phyloP scores from a whole-genome alignment of 2,888 invertebrate genomes.

The Agrochola litura region DNA sequence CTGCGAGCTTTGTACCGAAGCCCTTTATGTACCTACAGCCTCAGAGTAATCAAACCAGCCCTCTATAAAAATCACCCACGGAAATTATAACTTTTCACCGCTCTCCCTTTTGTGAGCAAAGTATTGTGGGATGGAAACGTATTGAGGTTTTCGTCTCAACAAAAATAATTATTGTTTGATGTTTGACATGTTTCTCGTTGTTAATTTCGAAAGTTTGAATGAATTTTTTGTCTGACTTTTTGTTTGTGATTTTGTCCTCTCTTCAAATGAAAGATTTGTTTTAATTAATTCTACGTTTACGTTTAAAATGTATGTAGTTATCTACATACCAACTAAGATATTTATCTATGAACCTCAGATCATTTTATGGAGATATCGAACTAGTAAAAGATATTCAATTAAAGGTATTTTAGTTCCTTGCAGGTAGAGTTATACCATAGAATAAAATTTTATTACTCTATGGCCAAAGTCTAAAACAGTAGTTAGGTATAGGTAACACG shows the following conservation, averaged over 20 bases:
- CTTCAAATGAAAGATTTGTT: neutral
- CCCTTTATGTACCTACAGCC: constrained; percentile 82
- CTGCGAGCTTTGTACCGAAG: constrained; percentile 85
- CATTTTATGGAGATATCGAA: neutral
- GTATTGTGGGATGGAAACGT: constrained; percentile 59
- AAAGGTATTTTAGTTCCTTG: neutral
- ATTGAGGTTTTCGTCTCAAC: constrained; percentile 51
- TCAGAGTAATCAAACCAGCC: constrained; percentile 86
- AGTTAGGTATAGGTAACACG: neutral
- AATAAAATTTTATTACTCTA: too few species aligned
- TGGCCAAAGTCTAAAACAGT: neutral
- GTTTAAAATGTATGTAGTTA: neutral
- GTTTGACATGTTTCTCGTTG: constrained; percentile 35
- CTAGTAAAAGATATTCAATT: neutral
- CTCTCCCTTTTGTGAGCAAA: constrained; percentile 70
- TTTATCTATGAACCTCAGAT: neutral
- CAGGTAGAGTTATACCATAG: neutral
- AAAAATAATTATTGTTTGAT: constrained; percentile 53
- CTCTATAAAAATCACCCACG: constrained; percentile 81
- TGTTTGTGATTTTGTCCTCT: neutral
- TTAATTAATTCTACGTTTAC: neutral
- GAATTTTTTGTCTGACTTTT: neutral
- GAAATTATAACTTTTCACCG: constrained; percentile 80
- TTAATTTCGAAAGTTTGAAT: constrained; percentile 41
- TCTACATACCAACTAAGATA: neutral